Conservation (phyloP, 2,888 invertebrate genomes). For the Heteromurus nitidus region DNA sequence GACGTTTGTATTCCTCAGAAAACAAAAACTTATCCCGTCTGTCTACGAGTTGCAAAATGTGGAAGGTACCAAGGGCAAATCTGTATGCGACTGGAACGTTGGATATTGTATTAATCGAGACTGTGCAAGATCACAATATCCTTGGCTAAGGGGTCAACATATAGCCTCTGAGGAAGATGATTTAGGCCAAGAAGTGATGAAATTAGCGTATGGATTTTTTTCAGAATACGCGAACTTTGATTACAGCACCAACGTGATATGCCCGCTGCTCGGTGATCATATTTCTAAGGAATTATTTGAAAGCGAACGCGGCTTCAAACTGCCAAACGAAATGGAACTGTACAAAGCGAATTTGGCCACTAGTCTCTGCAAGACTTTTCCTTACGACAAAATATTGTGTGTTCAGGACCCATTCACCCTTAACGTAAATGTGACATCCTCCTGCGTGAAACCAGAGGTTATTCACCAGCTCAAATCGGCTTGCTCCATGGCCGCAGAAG, state of each 20-base stretch:
- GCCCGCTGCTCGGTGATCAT: slow-evolving; percentile 32
- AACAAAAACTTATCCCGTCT: slow-evolving; percentile 38
- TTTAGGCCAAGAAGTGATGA: slow-evolving; percentile 34
- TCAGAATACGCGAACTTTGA: slow-evolving; percentile 26
- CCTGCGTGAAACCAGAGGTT: slow-evolving; percentile 15
- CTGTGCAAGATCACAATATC: background rate
- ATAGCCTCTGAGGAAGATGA: background rate
- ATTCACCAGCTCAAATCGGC: slow-evolving; percentile 32
- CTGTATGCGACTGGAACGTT: slow-evolving; percentile 49
- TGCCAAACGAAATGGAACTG: slow-evolving; percentile 30
- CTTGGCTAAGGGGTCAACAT: slow-evolving; percentile 22
- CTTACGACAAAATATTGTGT: slow-evolving; percentile 7
- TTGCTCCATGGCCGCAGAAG: slow-evolving; percentile 21
- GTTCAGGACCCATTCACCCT: slow-evolving; percentile 53
- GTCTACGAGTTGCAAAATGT: slow-evolving; percentile 47
- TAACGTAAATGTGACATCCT: slow-evolving; percentile 43
- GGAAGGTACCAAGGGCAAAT: slow-evolving; percentile 9
- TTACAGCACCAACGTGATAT: slow-evolving; percentile 27
- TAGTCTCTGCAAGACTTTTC: slow-evolving; percentile 18
- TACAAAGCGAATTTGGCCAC: slow-evolving; percentile 46
- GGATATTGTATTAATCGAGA: slow-evolving; percentile 39
- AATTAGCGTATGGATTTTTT: slow-evolving; percentile 41
- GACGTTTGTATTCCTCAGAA: slow-evolving; percentile 29
- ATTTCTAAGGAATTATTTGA: slow-evolving; percentile 35
- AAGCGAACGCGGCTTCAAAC: slow-evolving; percentile 5